Percentiles rank a stretch among this genome's conserved stretches.
Conservation (phyloP, 2,797 vertebrate genomes). For the Acanthornis magna region DNA sequence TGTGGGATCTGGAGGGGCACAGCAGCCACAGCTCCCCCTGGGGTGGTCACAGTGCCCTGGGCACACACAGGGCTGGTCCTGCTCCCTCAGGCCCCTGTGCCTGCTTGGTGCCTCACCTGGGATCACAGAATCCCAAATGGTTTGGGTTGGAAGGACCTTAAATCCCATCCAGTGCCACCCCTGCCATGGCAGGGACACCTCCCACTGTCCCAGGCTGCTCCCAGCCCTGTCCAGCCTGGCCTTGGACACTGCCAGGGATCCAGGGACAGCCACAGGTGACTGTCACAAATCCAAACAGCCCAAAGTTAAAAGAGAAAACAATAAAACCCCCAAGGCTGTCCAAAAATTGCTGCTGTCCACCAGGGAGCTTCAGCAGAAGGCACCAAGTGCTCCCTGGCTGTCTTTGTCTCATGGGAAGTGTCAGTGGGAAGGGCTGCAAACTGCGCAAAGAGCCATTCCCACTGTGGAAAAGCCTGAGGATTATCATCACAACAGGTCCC, state of each 20-base stretch:
- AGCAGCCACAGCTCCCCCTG: rapidly evolving
- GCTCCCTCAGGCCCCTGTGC: background rate
- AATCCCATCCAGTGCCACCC: rapidly evolving
- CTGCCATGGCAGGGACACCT: background rate
- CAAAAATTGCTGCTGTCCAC: background rate
- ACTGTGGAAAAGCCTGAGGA: background rate
- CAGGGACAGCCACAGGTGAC: background rate
- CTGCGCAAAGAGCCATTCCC: background rate
- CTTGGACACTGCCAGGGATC: background rate
- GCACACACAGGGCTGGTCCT: background rate
- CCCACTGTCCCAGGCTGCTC: background rate
- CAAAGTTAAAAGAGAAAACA: background rate
- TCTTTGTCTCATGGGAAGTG: background rate
- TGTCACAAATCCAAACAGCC: background rate
- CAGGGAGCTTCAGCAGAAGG: background rate
- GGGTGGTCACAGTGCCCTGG: rapidly evolving
- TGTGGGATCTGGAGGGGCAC: rapidly evolving
- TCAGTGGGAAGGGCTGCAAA: background rate
- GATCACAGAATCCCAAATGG: background rate
- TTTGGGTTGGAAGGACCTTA: background rate
- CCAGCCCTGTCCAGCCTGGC: background rate
- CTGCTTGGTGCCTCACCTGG: rapidly evolving
- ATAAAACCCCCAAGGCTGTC: background rate
- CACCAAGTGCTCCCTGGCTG: background rate
- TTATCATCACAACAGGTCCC: constrained; percentile 28